Evolutionary conservation across 1,140 invertebrate genomes (phyloP).

Genomic region (Cyclina sinensis): DNA sequence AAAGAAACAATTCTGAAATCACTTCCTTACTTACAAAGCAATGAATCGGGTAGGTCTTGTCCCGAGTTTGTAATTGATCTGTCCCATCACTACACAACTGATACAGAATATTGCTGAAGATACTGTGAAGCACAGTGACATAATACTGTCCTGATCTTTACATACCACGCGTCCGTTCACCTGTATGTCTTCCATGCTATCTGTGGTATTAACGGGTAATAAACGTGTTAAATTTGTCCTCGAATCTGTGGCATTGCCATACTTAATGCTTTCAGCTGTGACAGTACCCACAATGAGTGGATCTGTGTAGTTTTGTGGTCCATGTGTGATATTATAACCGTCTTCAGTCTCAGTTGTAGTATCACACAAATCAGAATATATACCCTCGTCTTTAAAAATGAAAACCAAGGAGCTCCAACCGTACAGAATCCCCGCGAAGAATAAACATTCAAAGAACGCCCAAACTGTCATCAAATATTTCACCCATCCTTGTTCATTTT

Average conservation of each 20-base stretch:
- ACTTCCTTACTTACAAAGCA: conserved; percentile 70
- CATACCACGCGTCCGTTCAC: conserved; percentile 29
- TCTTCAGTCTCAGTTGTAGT: neutral
- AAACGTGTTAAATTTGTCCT: neutral
- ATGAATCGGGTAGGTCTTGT: conserved; percentile 72
- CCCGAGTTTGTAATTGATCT: conserved; percentile 76
- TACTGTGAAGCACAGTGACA: conserved; percentile 76
- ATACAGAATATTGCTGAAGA: conserved; percentile 74
- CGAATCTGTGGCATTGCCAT: too few relatives aligned
- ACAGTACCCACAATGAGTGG: neutral
- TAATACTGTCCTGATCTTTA: conserved; percentile 65
- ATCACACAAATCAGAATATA: conserved; percentile 67
- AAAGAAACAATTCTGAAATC: too few relatives aligned
- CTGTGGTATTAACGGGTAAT: neutral
- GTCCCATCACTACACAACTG: conserved; percentile 75
- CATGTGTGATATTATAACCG: neutral
- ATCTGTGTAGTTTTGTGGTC: neutral
- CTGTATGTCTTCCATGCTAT: neutral
- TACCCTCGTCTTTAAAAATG: conserved; percentile 68
- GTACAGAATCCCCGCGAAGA: conserved; percentile 73
- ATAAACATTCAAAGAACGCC: conserved; percentile 69
- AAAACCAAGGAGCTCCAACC: conserved; percentile 75
- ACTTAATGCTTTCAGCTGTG: neutral
- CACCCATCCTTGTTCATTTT: conserved; percentile 3
- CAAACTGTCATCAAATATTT: conserved; percentile 56